Evolutionary conservation across 2,113 vertebrate genomes (phyloP), one percentile per base, ranked within the genome.

Genomic region (Carettochelys insculpta): DNA sequence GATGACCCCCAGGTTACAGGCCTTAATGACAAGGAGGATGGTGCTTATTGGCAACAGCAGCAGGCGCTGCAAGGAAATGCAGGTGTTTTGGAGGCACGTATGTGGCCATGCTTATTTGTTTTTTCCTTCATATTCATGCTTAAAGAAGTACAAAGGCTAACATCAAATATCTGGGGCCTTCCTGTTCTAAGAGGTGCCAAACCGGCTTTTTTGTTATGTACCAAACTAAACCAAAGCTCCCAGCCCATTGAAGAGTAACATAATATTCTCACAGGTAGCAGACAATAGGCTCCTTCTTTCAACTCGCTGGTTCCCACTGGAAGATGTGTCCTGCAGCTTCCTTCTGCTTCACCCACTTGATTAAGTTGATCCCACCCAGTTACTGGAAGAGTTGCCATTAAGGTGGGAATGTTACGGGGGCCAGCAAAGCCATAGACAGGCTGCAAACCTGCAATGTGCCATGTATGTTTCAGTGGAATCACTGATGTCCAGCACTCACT

Each of bases 261-360:
- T 65, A 61, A 87, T 81, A 80, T 73, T 31, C 84, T 90, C 92
- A 8, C 83, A 85, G 94, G 96, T 81, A 95, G 95, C 88, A 94
- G 90, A 90, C 91, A 88, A 76, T 94, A 92, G 90, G 77, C 68
- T 89, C 90, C 88, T 90, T 85, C 96, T 73, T 87, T 77, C 90
- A 89, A 88, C 90, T 77, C 88, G 90, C 94, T 92, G 31, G 77
- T 83, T 87, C 87, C 94, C 92, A 94, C 83, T 84, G 84, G 93
- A 91, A 38, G 85, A 78, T 86, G 84, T 91, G 86, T 79, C 79
- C 86, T 77, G 79, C 76, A 48, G 87, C 3, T 8, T 52, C 17
- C 6, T 0, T 45, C 71, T 91, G 56, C 80, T 86, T 80, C 52
- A 65, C 77, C 54, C 80, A 31, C 34, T 52, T n/a, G 31, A 71